phyloP scores from a whole-genome alignment of 2,888 invertebrate genomes.

The Aricia artaxerxes region DNA sequence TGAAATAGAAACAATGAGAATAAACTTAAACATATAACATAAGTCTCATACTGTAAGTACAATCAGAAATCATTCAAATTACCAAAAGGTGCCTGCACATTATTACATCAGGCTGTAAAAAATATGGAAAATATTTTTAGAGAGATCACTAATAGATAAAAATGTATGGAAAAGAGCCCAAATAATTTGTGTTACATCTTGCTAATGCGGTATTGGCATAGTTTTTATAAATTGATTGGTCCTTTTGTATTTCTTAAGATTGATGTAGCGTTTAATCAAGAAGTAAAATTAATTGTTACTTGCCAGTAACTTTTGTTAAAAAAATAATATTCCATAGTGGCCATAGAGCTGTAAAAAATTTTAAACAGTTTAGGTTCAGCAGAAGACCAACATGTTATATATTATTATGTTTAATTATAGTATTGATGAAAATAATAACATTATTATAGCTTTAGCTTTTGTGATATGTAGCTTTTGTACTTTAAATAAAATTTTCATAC shows the following conservation, averaged over 20 bases:
- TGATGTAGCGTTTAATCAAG: too few species aligned
- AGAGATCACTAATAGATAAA: too few species aligned
- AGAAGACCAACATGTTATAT: not conserved
- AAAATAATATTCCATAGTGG: too few species aligned
- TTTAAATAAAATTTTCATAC: constrained; percentile 46
- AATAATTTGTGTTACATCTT: too few species aligned
- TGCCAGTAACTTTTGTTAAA: too few species aligned
- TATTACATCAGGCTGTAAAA: too few species aligned
- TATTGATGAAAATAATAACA: not conserved
- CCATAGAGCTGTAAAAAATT: not conserved
- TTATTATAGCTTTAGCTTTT: constrained; percentile 37
- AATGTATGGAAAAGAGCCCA: too few species aligned
- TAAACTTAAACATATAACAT: not conserved
- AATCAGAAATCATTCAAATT: not conserved
- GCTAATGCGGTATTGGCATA: too few species aligned
- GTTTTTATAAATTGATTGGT: too few species aligned
- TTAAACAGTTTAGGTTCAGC: not conserved
- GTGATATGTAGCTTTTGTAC: constrained; percentile 57
- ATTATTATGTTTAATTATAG: not conserved
- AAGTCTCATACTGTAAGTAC: not conserved
- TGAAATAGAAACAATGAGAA: not conserved
- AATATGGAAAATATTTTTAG: too few species aligned
- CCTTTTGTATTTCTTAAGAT: too few species aligned
- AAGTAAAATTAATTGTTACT: too few species aligned
- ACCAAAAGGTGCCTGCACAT: not conserved